Conservation (phyloP, 2,888 invertebrate genomes). For the Stomorhina lunata region DNA sequence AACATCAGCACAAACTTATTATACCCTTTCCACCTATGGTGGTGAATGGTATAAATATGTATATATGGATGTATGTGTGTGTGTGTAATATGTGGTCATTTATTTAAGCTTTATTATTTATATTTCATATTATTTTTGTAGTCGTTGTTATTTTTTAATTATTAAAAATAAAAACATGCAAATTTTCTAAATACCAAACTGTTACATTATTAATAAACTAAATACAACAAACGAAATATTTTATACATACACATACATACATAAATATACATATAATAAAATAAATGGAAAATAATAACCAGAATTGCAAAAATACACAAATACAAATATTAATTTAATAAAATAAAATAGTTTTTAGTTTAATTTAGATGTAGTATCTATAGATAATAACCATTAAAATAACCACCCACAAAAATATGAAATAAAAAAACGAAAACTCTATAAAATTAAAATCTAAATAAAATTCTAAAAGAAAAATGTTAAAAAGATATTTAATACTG, state of each 20-base stretch:
- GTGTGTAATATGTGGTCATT: constrained; percentile 24
- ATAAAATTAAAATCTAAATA: constrained; percentile 11
- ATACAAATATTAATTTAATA: constrained; percentile 28
- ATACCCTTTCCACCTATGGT: too few relatives aligned
- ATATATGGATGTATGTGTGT: too few relatives aligned
- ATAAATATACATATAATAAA: neutral
- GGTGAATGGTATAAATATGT: too few relatives aligned
- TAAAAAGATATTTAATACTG: neutral
- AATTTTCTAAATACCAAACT: constrained; percentile 26
- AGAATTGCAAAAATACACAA: too few relatives aligned
- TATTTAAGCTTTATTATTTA: constrained; percentile 7
- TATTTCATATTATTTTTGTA: too few relatives aligned
- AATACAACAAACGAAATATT: constrained; percentile 5
- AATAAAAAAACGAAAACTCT: neutral
- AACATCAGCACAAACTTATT: too few relatives aligned
- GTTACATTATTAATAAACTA: constrained; percentile 25
- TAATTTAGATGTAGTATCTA: constrained; percentile 19
- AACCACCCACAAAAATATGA: constrained; percentile 22
- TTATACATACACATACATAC: constrained; percentile 10
- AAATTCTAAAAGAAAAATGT: constrained; percentile 10
- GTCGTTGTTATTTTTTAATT: constrained; percentile 21
- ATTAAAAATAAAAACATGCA: constrained; percentile 19
- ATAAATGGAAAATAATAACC: neutral
- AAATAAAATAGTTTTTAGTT: too few relatives aligned
- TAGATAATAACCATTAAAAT: constrained; percentile 36